Evolutionary conservation across 2,113 vertebrate genomes (phyloP).

Genomic region (Aspidoscelis tigris): DNA sequence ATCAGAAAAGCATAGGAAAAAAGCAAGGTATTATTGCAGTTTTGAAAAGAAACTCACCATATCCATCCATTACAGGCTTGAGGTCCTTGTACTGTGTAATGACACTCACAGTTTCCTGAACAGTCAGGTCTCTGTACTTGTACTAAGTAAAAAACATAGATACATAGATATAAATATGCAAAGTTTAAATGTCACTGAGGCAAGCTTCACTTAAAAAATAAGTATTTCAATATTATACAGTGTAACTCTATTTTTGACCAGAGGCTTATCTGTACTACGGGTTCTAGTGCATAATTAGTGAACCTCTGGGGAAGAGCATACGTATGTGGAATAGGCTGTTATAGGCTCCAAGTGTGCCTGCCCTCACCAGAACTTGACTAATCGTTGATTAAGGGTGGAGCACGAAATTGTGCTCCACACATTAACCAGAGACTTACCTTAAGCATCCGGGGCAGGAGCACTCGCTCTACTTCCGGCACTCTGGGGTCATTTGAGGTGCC

Average conservation of each 20-base stretch:
- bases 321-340: no score
- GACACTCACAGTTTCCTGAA: conserved; percentile 92
- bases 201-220: conserved; percentile 21
- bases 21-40: neutral
- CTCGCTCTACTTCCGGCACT: no score
- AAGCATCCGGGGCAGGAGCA: no score
- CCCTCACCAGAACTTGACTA: no score
- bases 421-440: no score
- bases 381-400: no score
- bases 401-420: no score
- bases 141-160: conserved; percentile 80
- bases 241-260: neutral
- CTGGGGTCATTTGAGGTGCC: no score
- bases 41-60: conserved; percentile 79
- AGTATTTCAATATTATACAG: neutral
- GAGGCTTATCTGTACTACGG: no score
- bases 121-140: conserved; percentile 95
- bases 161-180: conserved; percentile 3
- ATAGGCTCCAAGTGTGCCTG: no score
- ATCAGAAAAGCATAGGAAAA: neutral
- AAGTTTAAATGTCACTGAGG: conserved; percentile 1
- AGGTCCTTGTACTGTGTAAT: conserved; percentile 96
- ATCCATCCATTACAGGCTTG: conserved; percentile 95
- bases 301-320: no score
- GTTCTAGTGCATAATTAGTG: no score